phyloP scores from a whole-genome alignment of 2,113 vertebrate species.

The Anser cygnoides region DNA sequence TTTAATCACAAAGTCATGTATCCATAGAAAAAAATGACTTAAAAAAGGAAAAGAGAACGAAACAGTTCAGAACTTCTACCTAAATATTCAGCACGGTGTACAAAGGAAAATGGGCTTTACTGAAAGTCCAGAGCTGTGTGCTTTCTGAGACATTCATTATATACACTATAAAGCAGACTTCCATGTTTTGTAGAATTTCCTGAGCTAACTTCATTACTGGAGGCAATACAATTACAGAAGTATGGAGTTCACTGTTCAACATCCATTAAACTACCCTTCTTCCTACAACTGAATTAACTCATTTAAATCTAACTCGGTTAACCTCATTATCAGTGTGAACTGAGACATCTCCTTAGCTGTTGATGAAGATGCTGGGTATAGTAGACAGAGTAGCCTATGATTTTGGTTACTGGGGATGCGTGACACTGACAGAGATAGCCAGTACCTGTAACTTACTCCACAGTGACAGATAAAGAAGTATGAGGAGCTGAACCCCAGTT shows the following conservation, averaged over 20 bases:
- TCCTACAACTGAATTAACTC: not conserved
- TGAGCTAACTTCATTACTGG: not conserved
- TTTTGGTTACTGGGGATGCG: not conserved
- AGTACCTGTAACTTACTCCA: not conserved
- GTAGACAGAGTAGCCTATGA: not conserved
- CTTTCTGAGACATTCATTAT: not conserved
- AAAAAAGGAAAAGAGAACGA: not conserved
- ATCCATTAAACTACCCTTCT: not conserved
- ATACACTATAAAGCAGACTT: not conserved
- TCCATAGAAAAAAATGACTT: not conserved
- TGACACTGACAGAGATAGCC: not conserved
- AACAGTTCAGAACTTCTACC: not conserved
- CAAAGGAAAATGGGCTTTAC: not conserved
- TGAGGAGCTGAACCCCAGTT: not conserved
- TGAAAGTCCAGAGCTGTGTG: not conserved
- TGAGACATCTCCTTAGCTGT: not conserved
- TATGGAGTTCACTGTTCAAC: not conserved
- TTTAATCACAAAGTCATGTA: not conserved
- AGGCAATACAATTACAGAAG: not conserved
- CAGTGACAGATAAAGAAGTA: not conserved
- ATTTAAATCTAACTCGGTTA: not conserved
- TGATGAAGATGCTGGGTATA: not conserved
- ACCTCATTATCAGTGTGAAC: not conserved
- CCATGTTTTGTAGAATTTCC: not conserved
- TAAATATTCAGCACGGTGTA: not conserved